phyloP scores from a whole-genome alignment of 2,797 vertebrate genomes.

The Microctenopoma steveboyesi region DNA sequence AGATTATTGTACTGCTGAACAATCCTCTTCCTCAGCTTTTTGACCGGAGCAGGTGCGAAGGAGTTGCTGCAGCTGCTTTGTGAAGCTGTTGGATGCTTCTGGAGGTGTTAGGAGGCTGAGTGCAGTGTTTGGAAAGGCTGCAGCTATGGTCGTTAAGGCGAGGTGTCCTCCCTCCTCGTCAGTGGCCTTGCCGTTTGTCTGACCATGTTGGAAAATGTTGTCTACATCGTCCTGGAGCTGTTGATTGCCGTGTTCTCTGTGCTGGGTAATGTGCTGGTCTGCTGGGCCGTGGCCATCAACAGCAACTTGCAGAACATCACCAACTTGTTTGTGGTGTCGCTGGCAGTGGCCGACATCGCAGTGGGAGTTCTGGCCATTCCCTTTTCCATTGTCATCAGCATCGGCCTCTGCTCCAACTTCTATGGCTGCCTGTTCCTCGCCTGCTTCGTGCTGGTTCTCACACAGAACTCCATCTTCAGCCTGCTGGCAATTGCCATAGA shows the following conservation, averaged over 20 bases:
- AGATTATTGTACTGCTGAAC: constrained; percentile 18
- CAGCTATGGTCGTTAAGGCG: constrained; percentile 90
- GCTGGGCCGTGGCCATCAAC: constrained; percentile 95
- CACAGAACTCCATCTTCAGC: constrained; percentile 98
- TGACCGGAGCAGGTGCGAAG: constrained; percentile 30
- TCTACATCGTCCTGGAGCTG: constrained; percentile 92
- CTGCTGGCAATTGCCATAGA: constrained; percentile 95
- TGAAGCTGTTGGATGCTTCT: constrained; percentile 20
- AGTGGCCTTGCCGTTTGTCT: constrained; percentile 58
- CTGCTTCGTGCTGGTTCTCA: constrained; percentile 95
- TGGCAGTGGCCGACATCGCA: constrained; percentile 94
- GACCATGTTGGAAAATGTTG: constrained; percentile 84
- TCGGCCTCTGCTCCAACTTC: constrained; percentile 93
- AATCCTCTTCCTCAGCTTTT: constrained; percentile 17
- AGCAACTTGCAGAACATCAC: constrained; percentile 97
- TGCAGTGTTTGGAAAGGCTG: constrained; percentile 69
- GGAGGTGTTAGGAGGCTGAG: constrained; percentile 32
- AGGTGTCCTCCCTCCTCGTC: constrained; percentile 67
- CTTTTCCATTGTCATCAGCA: constrained; percentile 94
- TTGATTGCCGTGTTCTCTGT: constrained; percentile 91
- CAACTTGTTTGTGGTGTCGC: constrained; percentile 95
- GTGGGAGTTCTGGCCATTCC: constrained; percentile 95
- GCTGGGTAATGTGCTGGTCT: constrained; percentile 94
- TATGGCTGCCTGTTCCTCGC: constrained; percentile 96
- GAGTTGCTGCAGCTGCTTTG: constrained; percentile 6